Evolutionary conservation across 2,797 vertebrate genomes (phyloP).

Genomic region (Ateles fusciceps): DNA sequence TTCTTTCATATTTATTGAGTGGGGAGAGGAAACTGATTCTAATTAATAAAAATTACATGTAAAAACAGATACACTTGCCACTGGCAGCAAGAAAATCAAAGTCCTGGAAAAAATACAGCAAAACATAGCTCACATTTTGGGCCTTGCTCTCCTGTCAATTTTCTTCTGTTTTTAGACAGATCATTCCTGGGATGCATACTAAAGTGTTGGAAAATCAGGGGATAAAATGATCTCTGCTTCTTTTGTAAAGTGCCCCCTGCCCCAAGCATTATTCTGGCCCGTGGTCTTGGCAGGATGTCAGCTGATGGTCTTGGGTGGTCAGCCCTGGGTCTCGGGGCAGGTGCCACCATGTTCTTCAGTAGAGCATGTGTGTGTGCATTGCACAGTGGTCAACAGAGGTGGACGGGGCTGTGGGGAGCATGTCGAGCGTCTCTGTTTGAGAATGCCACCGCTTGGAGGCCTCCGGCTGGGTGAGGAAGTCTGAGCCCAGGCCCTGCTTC

Average conservation of each 20-base stretch:
- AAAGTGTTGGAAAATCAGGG: neutral
- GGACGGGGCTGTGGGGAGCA: neutral
- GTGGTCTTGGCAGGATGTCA: too few species aligned
- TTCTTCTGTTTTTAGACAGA: neutral
- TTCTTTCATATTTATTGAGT: conserved; percentile 42
- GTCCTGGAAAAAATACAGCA: neutral
- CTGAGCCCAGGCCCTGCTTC: neutral
- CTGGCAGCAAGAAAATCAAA: conserved; percentile 49
- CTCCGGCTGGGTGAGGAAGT: neutral
- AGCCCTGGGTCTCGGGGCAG: neutral
- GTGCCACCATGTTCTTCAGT: neutral
- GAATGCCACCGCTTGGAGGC: neutral
- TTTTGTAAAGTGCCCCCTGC: neutral
- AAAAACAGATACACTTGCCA: conserved; percentile 17
- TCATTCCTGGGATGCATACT: neutral
- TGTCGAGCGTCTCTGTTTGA: neutral
- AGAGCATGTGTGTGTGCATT: accelerated
- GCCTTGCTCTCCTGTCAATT: neutral
- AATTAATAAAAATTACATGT: conserved; percentile 56
- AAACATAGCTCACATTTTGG: neutral
- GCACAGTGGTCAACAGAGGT: too few species aligned
- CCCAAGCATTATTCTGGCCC: too few species aligned
- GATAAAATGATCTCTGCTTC: neutral
- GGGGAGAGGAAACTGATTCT: conserved; percentile 1
- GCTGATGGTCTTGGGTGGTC: neutral